Evolutionary conservation across 2,797 vertebrate species (phyloP), one percentile per base, ranked within the genome.

Genomic region (Odontamblyopus rebecca): DNA sequence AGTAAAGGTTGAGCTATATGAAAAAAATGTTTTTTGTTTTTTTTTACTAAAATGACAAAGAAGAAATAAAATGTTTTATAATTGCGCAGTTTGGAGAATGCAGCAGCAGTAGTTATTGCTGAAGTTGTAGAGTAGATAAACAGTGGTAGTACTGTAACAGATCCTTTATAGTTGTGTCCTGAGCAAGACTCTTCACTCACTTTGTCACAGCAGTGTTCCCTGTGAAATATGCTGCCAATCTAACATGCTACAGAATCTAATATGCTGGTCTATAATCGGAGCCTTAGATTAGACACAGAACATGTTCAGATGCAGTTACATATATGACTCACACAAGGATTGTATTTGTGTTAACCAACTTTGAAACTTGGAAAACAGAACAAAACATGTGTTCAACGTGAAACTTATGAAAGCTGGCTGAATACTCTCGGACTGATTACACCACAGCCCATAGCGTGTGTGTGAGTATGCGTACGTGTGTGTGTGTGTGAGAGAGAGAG

Each of bases 401-500:
- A 70, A 76, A 38, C 3, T 63, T 75, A 2, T 15, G n/a, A 64
- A 74, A 85, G 76, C 76, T 79, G 75, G 60, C 2, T 27, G 2
- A 81, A 48, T 26, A 59, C 23, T 75, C 30, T 74, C 62, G 61
- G 60, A 41, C 79, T 84, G 81, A 85, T 87, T 88, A 73, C 23
- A 0, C 9, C 13, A 41, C 23, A 23, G 71, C 54, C 38, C 51
- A 72, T 77, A 23, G 30, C 5, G 30, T 32, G 30, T 67, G 38
- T 41, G 30, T 32, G 18, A 50, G 60, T 29, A 61, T 27, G 61
- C 23, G 32, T 67, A 64, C 27, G 61, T 18, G 9, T 23, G 19
- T 13, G 13, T n/a, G 23, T 53, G 70, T 32, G 57, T 41, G 9
- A 1, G 6, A 57, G 30, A 53, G 67, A 6, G 18, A 56, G 48